Evolutionary conservation across 2,113 vertebrate genomes (phyloP).

Genomic region (Engraulis encrasicolus): DNA sequence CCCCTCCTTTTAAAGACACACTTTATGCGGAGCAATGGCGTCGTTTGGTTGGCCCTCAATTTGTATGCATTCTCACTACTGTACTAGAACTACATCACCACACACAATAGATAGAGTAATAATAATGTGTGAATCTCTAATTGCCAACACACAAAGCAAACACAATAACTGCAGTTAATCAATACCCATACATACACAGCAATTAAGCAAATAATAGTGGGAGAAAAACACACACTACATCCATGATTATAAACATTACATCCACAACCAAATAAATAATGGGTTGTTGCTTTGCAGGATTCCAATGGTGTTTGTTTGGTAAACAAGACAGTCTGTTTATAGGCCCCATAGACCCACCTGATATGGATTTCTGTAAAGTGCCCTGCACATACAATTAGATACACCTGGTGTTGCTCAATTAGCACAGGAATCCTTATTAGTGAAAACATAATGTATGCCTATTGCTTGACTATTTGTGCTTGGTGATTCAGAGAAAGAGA

Average conservation of each 20-base stretch:
- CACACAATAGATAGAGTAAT: not conserved
- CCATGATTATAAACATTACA: no score
- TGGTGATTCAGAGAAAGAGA: not conserved
- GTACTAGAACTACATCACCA: not conserved
- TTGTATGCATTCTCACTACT: not conserved
- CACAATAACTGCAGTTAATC: not conserved
- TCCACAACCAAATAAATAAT: no score
- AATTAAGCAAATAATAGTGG: not conserved
- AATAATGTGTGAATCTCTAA: not conserved
- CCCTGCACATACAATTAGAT: not conserved
- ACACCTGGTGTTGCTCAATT: not conserved
- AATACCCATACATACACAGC: no score
- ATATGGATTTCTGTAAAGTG: not conserved
- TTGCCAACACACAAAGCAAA: not conserved
- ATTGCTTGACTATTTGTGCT: not conserved
- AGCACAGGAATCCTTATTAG: not conserved
- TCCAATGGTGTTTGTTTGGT: not conserved
- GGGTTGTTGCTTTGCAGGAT: not conserved
- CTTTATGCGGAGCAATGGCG: conserved; percentile 15
- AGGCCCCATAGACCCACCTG: not conserved
- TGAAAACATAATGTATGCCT: not conserved
- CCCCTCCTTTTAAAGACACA: conserved; percentile 20
- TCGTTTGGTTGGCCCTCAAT: not conserved
- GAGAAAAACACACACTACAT: no score
- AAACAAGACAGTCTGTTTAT: no score